Base-by-base conservation (phyloP, 2,888 invertebrate species). In the Aleiodes testaceus region DNA sequence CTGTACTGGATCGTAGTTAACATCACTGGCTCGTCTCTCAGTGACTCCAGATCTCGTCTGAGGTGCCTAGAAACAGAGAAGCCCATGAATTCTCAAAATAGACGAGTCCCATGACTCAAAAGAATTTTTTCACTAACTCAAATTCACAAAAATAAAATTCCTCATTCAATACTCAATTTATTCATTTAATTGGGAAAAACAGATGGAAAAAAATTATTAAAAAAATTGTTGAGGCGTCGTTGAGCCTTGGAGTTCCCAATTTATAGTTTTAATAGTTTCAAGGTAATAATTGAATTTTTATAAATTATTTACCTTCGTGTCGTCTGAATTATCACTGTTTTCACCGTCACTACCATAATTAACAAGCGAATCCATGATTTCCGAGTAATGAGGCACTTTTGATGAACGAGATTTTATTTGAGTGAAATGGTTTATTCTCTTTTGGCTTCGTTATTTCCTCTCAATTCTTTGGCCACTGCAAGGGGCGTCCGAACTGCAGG, bases 321-420 rank as follows among this genome's bases (percentile, higher is more conserved):
- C 85, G 70, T 84, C 81, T 18, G 86, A 87, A 81, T 85, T 82
- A 68, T 85, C 84, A 77, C 87, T 87, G 75, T 90, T 91, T 74
- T 94, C 94, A 80, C 94, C 94, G 81, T 94, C 95, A 87, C 94
- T 95, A 75, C 92, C 93, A 84, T 95, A 95, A 83, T 92, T 93
- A 74, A 93, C 91, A 73, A 95, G 88, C 59, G 93, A 92, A 87
- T 95, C 93, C 95, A 95, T 95, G 74, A 81, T 80, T 36, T 11
- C 7, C 7, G 36, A 6, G 9, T 7, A 9, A 0, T 36, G 36
- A 36, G 36, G 36, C 36, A 36, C 36, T 36, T 36, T 36, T 36
- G 9, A 9, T 26, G 26, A 36, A 6, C 0, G 9, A 9, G 36
- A 36, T 36, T 36, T 36, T 5, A 0, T 2, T 26, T 26, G 2